A percentile compares a stretch with the other conserved stretches of the same genome.
phyloP scores from a whole-genome alignment of 2,888 invertebrate genomes.

The Muschampia plurimacula region DNA sequence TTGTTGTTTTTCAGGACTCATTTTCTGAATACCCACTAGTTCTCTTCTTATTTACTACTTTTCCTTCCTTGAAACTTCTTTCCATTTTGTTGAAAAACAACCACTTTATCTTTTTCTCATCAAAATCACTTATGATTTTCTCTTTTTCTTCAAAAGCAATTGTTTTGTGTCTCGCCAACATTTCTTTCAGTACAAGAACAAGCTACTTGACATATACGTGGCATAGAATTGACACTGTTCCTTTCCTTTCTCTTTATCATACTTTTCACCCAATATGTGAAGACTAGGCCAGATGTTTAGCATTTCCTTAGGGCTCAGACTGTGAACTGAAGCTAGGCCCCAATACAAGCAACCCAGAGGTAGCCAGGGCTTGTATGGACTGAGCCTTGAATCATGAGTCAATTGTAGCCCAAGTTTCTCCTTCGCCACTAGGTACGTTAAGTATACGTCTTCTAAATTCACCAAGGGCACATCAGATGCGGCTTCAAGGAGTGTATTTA shows the following conservation, averaged over 20 bases:
- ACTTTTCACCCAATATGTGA: constrained; percentile 43
- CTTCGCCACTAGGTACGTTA: constrained; percentile 89
- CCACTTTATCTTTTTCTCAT: background rate
- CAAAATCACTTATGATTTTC: background rate
- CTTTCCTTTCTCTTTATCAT: constrained; percentile 32
- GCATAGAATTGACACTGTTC: constrained; percentile 53
- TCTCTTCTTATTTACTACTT: too few species aligned
- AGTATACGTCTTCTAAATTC: constrained; percentile 90
- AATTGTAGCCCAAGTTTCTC: constrained; percentile 78
- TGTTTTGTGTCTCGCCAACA: background rate
- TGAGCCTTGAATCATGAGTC: constrained; percentile 85
- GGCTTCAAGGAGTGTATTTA: constrained; percentile 75
- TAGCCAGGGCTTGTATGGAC: constrained; percentile 58
- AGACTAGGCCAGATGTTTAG: constrained; percentile 56
- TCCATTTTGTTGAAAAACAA: background rate
- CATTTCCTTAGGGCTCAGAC: constrained; percentile 58
- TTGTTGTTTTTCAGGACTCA: too few species aligned
- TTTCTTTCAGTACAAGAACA: constrained; percentile 53
- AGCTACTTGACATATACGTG: constrained; percentile 52
- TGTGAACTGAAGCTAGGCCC: constrained; percentile 60
- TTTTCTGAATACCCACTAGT: too few species aligned
- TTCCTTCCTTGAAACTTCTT: too few species aligned
- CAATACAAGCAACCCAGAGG: constrained; percentile 62
- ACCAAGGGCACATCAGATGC: constrained; percentile 86
- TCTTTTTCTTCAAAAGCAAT: background rate